Evolutionary conservation across 37 sponge, comb jelly and placozoan genomes (phyloP).

Genomic region (Ephydatia muelleri): DNA sequence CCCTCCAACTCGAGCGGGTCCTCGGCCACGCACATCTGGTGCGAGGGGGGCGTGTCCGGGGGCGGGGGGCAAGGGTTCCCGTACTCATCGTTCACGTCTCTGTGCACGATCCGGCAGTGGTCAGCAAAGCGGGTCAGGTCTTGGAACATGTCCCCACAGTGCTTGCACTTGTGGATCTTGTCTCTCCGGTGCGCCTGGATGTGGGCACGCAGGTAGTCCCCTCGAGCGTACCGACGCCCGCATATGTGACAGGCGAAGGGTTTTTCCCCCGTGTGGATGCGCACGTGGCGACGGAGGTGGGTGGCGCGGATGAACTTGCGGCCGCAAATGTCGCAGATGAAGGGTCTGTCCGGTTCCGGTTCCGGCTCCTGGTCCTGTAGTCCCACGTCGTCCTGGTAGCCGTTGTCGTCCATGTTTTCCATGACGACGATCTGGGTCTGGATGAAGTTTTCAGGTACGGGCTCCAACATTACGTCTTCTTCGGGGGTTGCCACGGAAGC

Average conservation of each 20-base stretch:
- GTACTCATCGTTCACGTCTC: conserved; percentile 47
- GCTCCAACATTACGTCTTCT: neutral
- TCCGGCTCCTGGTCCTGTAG: neutral
- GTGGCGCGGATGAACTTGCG: conserved; percentile 67
- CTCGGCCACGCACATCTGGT: conserved; percentile 2
- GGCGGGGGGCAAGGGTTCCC: conserved; percentile 53
- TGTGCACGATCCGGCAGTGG: conserved; percentile 63
- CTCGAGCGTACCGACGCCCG: conserved; percentile 67
- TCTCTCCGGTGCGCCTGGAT: conserved; percentile 69
- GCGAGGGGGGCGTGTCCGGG: conserved; percentile 33
- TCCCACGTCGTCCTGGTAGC: neutral
- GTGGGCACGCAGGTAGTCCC: conserved; percentile 77
- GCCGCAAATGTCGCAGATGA: conserved; percentile 62
- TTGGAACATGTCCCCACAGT: conserved; percentile 72
- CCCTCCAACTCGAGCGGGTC: neutral
- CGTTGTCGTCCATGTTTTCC: conserved; percentile 8
- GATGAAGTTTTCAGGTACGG: conserved; percentile 2
- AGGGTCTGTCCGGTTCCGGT: conserved; percentile 54
- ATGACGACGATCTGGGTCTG: neutral
- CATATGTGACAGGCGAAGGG: conserved; percentile 82
- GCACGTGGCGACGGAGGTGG: conserved; percentile 67
- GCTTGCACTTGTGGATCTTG: conserved; percentile 70
- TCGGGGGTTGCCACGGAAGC: conserved; percentile 82
- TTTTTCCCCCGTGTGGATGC: conserved; percentile 82
- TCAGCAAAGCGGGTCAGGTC: conserved; percentile 74